These are phyloP conservation scores for Melitaea athalia DNA, from an alignment of 2,888 invertebrate genomes.

Conservation along the genomic window DNA sequence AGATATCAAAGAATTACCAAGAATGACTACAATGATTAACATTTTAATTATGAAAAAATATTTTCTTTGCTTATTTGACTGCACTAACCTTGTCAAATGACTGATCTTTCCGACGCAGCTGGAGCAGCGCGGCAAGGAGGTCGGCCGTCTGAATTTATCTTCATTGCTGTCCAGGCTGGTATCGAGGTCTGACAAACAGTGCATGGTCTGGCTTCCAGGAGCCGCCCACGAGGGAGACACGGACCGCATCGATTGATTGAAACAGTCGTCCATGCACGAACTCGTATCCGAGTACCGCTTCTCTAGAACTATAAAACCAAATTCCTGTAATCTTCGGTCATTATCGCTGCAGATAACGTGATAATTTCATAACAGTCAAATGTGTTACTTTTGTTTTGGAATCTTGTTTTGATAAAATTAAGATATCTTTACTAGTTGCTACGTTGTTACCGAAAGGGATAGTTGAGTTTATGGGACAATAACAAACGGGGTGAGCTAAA, in stretches of 20 bases:
- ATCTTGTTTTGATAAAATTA: too few species aligned
- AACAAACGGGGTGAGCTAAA: too few species aligned
- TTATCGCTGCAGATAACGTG: not conserved
- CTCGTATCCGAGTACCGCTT: conserved; percentile 76
- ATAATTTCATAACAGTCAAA: too few species aligned
- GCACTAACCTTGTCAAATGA: conserved; percentile 80
- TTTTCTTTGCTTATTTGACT: not conserved
- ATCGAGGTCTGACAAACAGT: conserved; percentile 74
- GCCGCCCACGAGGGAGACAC: conserved; percentile 73
- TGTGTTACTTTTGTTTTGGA: too few species aligned
- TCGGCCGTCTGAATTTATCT: conserved; percentile 71
- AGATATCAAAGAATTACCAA: too few species aligned
- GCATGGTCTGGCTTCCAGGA: conserved; percentile 74
- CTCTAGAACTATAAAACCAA: conserved; percentile 60
- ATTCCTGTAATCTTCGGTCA: not conserved
- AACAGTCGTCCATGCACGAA: conserved; percentile 73
- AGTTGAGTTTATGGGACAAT: too few species aligned
- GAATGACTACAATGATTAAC: too few species aligned
- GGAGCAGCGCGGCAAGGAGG: conserved; percentile 84
- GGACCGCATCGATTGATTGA: conserved; percentile 68
- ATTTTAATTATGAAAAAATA: too few species aligned
- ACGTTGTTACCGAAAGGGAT: too few species aligned
- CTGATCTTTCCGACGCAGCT: conserved; percentile 91
- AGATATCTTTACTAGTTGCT: too few species aligned
- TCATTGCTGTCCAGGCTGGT: conserved; percentile 68